Conservation (phyloP, 1,140 invertebrate species). For the Penaeus japonicus region DNA sequence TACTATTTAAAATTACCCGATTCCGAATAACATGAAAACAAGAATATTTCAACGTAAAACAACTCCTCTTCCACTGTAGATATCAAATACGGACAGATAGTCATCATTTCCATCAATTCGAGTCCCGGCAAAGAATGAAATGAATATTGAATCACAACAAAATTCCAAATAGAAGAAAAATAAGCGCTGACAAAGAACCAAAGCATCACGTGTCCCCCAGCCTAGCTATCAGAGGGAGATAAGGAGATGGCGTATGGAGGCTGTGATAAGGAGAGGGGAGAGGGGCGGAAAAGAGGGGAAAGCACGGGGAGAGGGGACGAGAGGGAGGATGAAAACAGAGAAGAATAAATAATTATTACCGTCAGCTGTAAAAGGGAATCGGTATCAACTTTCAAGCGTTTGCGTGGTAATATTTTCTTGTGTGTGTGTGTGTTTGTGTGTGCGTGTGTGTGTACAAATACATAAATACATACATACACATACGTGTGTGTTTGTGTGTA, state of each 20-base stretch:
- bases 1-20: too few relatives aligned
- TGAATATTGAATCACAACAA: not conserved
- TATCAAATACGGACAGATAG: too few relatives aligned
- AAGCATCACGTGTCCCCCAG: too few relatives aligned
- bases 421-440: too few relatives aligned
- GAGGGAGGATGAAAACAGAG: slow-evolving; percentile 37
- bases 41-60: too few relatives aligned
- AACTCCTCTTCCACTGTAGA: too few relatives aligned
- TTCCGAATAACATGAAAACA: too few relatives aligned
- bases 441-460: too few relatives aligned
- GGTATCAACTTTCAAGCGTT: not conserved
- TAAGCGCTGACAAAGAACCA: not conserved
- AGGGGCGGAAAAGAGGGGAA: slow-evolving; percentile 30
- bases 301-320: slow-evolving; percentile 34
- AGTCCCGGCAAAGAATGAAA: too few relatives aligned
- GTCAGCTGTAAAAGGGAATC: not conserved
- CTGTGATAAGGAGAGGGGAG: slow-evolving; percentile 42
- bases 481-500: not conserved
- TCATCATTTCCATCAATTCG: too few relatives aligned
- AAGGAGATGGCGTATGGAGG: slow-evolving; percentile 50
- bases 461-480: too few relatives aligned
- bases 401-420: too few relatives aligned
- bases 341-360: slow-evolving; percentile 38
- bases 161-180: not conserved
- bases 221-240: not conserved